A percentile compares a stretch with the other conserved stretches of the same genome.
Conservation (phyloP, 2,797 vertebrate species). For the Todus mexicanus region DNA sequence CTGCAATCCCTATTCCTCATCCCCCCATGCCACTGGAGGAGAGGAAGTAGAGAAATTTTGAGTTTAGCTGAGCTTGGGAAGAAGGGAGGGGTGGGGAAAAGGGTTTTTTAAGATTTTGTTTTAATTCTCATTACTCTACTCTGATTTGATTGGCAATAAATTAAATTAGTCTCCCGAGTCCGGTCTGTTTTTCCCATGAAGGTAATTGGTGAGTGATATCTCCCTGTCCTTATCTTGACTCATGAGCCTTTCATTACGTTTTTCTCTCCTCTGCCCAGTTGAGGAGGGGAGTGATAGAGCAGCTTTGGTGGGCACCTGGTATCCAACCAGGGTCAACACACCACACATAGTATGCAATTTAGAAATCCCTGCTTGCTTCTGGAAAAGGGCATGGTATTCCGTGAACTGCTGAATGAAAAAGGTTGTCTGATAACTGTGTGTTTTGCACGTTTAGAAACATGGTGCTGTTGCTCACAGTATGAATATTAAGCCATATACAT, state of each 20-base stretch:
- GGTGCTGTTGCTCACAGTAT: background rate
- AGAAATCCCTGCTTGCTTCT: background rate
- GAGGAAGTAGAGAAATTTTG: background rate
- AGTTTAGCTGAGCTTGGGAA: background rate
- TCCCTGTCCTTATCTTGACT: background rate
- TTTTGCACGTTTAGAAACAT: background rate
- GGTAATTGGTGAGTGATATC: too few relatives aligned
- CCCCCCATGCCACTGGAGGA: background rate
- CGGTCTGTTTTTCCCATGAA: too few relatives aligned
- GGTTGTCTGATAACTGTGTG: background rate
- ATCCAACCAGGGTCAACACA: background rate
- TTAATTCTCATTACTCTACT: too few relatives aligned
- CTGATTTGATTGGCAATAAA: too few relatives aligned
- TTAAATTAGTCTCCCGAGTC: too few relatives aligned
- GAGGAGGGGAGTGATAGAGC: background rate
- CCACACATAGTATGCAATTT: background rate
- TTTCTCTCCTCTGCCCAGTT: background rate
- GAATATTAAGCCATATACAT: background rate
- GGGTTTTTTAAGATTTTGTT: background rate
- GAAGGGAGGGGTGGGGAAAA: background rate
- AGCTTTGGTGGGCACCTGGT: background rate
- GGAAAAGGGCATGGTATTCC: background rate
- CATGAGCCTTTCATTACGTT: background rate
- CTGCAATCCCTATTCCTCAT: background rate
- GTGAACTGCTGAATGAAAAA: background rate